These are phyloP conservation scores for Leptoclinus maculatus DNA, from an alignment of 2,797 vertebrate species.

Conservation along the genomic window DNA sequence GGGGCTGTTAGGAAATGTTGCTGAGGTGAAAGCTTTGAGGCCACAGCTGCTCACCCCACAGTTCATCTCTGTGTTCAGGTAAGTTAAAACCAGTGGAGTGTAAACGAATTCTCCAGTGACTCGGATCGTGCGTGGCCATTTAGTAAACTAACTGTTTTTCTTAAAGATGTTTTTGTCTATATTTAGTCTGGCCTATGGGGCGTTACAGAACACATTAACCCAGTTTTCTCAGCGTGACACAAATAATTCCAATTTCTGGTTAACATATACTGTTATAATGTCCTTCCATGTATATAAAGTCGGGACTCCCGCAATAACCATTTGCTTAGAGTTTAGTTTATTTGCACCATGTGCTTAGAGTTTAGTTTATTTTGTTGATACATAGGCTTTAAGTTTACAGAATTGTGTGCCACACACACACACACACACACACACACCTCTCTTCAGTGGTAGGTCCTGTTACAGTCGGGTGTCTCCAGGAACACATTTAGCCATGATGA, in stretches of 20 bases:
- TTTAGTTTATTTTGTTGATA: neutral
- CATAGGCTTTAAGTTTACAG: too few species aligned
- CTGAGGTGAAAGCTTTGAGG: conserved; percentile 93
- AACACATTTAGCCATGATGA: too few species aligned
- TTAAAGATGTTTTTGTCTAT: too few species aligned
- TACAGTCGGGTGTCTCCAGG: too few species aligned
- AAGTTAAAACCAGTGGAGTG: conserved; percentile 5
- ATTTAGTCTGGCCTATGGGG: neutral
- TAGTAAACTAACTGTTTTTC: too few species aligned
- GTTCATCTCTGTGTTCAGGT: conserved; percentile 98
- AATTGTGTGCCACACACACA: too few species aligned
- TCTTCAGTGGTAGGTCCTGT: too few species aligned
- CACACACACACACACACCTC: too few species aligned
- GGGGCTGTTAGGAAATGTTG: conserved; percentile 96
- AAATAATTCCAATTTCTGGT: too few species aligned
- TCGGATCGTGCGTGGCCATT: neutral
- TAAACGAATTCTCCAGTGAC: too few species aligned
- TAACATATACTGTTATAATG: neutral
- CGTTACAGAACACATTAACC: neutral
- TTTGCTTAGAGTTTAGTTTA: neutral
- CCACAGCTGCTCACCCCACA: conserved; percentile 96
- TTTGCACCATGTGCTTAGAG: neutral
- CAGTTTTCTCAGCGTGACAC: too few species aligned
- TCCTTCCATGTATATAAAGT: neutral
- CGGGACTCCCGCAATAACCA: too few species aligned